phyloP scores from a whole-genome alignment of 2,888 invertebrate species.

The Drosophila demipolita region DNA sequence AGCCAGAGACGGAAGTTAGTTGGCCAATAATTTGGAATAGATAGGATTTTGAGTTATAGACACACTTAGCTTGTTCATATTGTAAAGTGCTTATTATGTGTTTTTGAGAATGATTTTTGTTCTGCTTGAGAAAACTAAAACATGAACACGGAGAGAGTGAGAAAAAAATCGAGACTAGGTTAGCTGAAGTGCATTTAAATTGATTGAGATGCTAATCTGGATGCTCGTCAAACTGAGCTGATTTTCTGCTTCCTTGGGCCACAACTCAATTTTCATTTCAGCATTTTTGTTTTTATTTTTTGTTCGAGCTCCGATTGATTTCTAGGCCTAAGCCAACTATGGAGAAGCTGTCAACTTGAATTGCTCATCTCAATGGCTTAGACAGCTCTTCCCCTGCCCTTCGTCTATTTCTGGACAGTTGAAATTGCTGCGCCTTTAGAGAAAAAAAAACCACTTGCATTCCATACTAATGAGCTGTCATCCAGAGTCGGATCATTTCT shows the following conservation, averaged over 20 bases:
- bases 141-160: neutral
- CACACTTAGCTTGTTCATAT: neutral
- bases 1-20: slow-evolving; percentile 35
- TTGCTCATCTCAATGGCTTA: slow-evolving; percentile 3
- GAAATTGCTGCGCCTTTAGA: slow-evolving; percentile 10
- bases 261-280: slow-evolving; percentile 38
- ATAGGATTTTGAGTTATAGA: neutral
- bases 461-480: slow-evolving; percentile 64
- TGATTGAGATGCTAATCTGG: slow-evolving; percentile 23
- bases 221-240: slow-evolving; percentile 15
- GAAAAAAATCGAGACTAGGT: neutral
- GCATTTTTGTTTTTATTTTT: neutral
- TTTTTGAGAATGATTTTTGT: neutral
- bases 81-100: neutral
- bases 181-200: slow-evolving; percentile 30
- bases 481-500: slow-evolving; percentile 20
- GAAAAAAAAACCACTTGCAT: slow-evolving; percentile 39
- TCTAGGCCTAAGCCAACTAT: slow-evolving; percentile 21
- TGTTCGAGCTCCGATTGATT: slow-evolving; percentile 47
- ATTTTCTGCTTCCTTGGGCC: slow-evolving; percentile 30
- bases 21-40: neutral
- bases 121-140: slow-evolving; percentile 3
- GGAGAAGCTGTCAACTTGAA: slow-evolving; percentile 1
- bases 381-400: slow-evolving; percentile 29
- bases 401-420: slow-evolving; percentile 13